A percentile compares a stretch with the other conserved stretches of the same genome.
These are phyloP conservation scores for Palythoa heliodiscus DNA, from an alignment of 92 coral and sea anemone genomes.

Conservation along the genomic window DNA sequence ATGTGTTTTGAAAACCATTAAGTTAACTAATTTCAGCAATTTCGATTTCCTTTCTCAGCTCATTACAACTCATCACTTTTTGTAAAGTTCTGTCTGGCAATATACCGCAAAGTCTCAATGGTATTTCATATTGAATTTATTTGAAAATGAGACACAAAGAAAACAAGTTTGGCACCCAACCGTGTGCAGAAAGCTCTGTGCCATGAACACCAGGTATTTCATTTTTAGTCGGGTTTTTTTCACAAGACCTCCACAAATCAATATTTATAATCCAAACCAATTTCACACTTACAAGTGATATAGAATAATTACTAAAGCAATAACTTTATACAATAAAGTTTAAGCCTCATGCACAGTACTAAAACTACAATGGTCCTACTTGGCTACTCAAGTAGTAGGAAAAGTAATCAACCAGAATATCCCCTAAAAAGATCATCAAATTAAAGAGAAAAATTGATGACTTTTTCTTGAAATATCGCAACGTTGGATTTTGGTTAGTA, in stretches of 20 bases:
- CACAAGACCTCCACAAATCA: background rate
- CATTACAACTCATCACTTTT: too few relatives aligned
- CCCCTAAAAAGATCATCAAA: background rate
- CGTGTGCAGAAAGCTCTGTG: background rate
- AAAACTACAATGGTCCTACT: background rate
- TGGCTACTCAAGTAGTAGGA: background rate
- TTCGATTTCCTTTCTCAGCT: too few relatives aligned
- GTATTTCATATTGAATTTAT: background rate
- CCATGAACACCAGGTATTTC: background rate
- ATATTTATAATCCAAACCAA: background rate
- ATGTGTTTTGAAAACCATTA: too few relatives aligned
- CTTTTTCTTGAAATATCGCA: background rate
- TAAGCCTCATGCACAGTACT: too few relatives aligned
- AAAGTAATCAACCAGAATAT: background rate
- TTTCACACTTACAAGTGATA: background rate
- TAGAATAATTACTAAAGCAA: too few relatives aligned
- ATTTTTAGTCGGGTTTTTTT: background rate
- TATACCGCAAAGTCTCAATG: background rate
- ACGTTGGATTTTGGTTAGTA: too few relatives aligned
- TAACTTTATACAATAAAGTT: too few relatives aligned
- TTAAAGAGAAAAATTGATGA: background rate
- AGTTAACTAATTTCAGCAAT: too few relatives aligned
- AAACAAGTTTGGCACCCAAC: background rate
- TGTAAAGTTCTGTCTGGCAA: too few relatives aligned
- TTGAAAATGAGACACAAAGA: background rate